Conservation (phyloP, 2,888 invertebrate species). For the Lacanobia oleracea region DNA sequence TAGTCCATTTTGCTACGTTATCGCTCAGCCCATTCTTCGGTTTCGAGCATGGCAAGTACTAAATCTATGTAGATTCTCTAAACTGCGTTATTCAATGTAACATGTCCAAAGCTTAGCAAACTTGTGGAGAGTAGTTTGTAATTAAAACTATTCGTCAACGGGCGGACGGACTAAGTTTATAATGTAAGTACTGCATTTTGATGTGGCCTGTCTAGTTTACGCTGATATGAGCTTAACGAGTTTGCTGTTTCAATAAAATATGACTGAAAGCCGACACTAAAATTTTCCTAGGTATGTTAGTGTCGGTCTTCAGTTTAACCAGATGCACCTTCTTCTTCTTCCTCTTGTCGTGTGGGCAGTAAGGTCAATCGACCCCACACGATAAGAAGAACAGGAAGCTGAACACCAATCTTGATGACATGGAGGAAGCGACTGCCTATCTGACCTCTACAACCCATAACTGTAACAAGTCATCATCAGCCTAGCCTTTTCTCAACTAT, state of each 20-base stretch:
- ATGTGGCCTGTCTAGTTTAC: conserved; percentile 22
- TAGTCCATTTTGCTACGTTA: neutral
- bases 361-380: too few relatives aligned
- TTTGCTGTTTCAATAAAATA: neutral
- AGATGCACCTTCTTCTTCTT: too few relatives aligned
- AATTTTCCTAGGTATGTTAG: neutral
- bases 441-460: too few relatives aligned
- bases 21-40: neutral
- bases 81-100: conserved; percentile 45
- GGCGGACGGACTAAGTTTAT: conserved; percentile 30
- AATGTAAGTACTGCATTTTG: conserved; percentile 45
- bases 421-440: too few relatives aligned
- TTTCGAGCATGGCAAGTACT: neutral
- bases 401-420: too few relatives aligned
- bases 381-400: too few relatives aligned
- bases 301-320: neutral
- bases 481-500: too few relatives aligned
- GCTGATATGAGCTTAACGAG: conserved; percentile 22
- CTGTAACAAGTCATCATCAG: too few relatives aligned
- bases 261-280: too few relatives aligned
- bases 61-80: conserved; percentile 22
- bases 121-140: conserved; percentile 53
- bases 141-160: conserved; percentile 68
- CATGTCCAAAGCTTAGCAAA: conserved; percentile 46
- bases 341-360: too few relatives aligned